Conservation (phyloP, 2,797 vertebrate species). For the Poeciliopsis gracilis region DNA sequence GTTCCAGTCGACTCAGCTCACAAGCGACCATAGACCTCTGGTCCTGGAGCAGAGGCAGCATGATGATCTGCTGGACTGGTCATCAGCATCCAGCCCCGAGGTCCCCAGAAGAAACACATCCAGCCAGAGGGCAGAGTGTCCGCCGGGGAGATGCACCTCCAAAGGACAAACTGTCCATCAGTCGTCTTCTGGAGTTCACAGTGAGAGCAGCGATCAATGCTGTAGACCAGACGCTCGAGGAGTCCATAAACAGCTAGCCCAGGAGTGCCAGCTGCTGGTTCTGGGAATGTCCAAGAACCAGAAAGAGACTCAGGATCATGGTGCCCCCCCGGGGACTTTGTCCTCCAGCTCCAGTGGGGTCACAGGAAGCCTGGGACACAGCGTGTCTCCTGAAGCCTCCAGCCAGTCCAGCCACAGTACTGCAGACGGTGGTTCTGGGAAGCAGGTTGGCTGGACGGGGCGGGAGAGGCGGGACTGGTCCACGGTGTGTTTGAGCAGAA, state of each 20-base stretch:
- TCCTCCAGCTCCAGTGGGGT: slow-evolving; percentile 81
- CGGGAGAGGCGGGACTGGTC: background rate
- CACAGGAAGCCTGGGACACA: slow-evolving; percentile 69
- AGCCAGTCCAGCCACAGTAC: slow-evolving; percentile 72
- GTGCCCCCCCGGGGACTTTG: slow-evolving; percentile 41
- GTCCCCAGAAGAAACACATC: slow-evolving; percentile 23
- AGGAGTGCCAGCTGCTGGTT: slow-evolving; percentile 16
- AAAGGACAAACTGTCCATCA: background rate
- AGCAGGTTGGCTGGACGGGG: slow-evolving; percentile 67
- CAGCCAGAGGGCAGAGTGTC: slow-evolving; percentile 36
- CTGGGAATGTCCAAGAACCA: slow-evolving; percentile 19
- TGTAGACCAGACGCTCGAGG: slow-evolving; percentile 23
- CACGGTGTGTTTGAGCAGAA: background rate
- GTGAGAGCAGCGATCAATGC: slow-evolving; percentile 21
- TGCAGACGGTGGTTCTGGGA: slow-evolving; percentile 54
- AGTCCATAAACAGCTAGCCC: background rate
- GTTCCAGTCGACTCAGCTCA: slow-evolving; percentile 64
- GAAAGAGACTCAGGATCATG: slow-evolving; percentile 52
- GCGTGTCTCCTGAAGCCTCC: slow-evolving; percentile 69
- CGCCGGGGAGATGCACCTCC: slow-evolving; percentile 51
- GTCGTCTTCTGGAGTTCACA: background rate
- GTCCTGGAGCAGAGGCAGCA: slow-evolving; percentile 30
- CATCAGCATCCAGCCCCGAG: slow-evolving; percentile 45
- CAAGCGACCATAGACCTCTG: slow-evolving; percentile 34
- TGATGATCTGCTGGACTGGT: slow-evolving; percentile 33